Evolutionary conservation across 2,797 vertebrate genomes (phyloP).

Genomic region (Falco rusticolus): DNA sequence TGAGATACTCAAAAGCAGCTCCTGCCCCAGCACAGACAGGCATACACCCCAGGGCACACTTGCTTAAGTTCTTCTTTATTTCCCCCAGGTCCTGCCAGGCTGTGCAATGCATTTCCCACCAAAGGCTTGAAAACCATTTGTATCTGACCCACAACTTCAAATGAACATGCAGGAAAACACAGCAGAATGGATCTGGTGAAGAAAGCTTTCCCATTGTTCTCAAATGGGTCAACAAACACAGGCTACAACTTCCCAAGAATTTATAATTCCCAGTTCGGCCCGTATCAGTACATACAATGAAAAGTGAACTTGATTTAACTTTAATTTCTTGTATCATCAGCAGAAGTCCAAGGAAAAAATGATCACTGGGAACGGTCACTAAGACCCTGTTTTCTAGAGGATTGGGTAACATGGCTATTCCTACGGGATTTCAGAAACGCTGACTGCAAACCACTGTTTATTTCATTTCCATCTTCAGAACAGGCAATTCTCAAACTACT

Average conservation of each 20-base stretch:
- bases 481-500: not conserved
- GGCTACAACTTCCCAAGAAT: not conserved
- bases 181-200: not conserved
- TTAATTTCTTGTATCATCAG: not conserved
- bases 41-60: not conserved
- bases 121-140: not conserved
- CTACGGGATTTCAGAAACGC: not conserved
- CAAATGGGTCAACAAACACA: not conserved
- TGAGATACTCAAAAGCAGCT: not conserved
- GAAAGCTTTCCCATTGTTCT: not conserved
- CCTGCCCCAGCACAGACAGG: not conserved
- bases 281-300: not conserved
- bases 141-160: not conserved
- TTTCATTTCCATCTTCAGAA: not conserved
- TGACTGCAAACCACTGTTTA: not conserved
- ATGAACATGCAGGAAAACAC: not conserved
- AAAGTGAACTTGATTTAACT: not conserved
- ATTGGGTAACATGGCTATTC: not conserved
- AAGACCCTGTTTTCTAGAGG: not conserved
- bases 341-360: not conserved
- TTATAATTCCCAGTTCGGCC: not conserved
- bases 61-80: not conserved
- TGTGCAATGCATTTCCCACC: not conserved
- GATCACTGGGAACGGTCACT: not conserved
- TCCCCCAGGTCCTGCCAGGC: not conserved